Evolutionary conservation across 2,888 invertebrate genomes (phyloP).

Genomic region (Deroplatys truncata): DNA sequence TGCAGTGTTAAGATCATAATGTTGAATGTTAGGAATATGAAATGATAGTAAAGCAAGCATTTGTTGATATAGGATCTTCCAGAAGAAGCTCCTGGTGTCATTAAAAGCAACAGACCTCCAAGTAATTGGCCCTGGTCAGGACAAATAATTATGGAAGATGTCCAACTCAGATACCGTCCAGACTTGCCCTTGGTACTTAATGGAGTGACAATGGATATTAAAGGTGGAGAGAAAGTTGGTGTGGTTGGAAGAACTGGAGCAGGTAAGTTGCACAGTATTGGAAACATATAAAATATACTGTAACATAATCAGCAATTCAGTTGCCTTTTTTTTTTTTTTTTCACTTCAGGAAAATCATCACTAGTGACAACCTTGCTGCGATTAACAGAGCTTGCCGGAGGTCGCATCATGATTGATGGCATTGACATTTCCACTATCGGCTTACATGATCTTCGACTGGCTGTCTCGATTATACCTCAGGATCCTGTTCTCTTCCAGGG

Average conservation of each 20-base stretch:
- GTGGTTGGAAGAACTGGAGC: constrained; percentile 54
- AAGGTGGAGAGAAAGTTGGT: constrained; percentile 49
- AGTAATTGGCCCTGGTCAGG: constrained; percentile 44
- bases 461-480: constrained; percentile 40
- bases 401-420: constrained; percentile 37
- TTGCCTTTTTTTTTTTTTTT: neutral
- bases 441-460: constrained; percentile 35
- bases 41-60: neutral
- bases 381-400: constrained; percentile 36
- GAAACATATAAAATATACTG: neutral
- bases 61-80: constrained; percentile 11
- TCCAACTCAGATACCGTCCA: constrained; percentile 43
- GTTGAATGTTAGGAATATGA: no score
- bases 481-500: constrained; percentile 41
- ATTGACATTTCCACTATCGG: constrained; percentile 35
- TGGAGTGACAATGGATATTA: constrained; percentile 45
- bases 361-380: constrained; percentile 36
- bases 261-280: constrained; percentile 38
- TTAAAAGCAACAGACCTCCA: constrained; percentile 38
- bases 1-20: no score
- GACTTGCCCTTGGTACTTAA: constrained; percentile 45
- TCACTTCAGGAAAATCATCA: constrained; percentile 36
- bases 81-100: constrained; percentile 38
- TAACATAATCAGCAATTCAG: neutral
- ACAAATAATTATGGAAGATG: constrained; percentile 41